Conservation (phyloP, 1,140 invertebrate genomes). For the Dinoponera quadriceps region DNA sequence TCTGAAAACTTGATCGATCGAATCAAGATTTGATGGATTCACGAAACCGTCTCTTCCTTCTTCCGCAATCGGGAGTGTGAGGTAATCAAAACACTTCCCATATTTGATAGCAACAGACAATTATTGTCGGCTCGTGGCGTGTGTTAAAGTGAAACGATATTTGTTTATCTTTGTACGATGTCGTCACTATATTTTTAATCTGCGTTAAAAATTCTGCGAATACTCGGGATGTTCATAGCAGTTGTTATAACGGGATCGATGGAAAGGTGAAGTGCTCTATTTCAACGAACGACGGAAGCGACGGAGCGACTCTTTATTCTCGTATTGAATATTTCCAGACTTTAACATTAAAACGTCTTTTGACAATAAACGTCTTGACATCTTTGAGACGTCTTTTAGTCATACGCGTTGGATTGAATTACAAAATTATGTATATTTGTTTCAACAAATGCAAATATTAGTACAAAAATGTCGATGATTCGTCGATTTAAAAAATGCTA, state of each 20-base stretch:
- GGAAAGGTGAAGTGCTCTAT: background rate
- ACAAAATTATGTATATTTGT: background rate
- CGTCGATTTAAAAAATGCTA: background rate
- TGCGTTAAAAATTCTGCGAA: background rate
- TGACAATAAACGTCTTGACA: no score
- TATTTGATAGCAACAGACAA: background rate
- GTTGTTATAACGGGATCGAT: slow-evolving; percentile 17
- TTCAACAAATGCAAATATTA: background rate
- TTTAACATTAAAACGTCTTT: no score
- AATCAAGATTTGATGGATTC: background rate
- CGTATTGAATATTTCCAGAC: no score
- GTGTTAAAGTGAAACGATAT: background rate
- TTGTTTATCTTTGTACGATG: background rate
- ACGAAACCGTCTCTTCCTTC: background rate
- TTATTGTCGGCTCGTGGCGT: background rate
- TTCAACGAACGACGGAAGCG: slow-evolving; percentile 41
- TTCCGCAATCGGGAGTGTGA: background rate
- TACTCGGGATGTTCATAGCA: background rate
- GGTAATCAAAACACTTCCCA: background rate
- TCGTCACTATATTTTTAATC: background rate
- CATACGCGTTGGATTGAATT: no score
- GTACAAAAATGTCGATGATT: background rate
- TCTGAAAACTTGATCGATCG: background rate
- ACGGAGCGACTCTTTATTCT: background rate
- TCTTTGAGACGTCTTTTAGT: no score